Conservation (phyloP, 2,888 invertebrate genomes). For the Apodemia mormo region DNA sequence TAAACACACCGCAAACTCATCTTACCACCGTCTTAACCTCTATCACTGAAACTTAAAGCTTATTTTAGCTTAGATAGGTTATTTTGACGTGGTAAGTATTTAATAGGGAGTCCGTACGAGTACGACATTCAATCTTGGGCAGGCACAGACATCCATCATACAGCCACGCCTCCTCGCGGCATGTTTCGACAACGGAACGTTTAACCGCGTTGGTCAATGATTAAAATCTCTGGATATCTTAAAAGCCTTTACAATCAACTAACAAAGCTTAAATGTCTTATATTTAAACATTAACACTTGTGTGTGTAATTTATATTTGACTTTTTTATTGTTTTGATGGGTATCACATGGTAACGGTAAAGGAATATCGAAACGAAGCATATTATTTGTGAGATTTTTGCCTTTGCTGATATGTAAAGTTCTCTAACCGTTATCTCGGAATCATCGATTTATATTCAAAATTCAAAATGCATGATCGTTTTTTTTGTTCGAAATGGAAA, state of each 20-base stretch:
- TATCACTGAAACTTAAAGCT: conserved; percentile 25
- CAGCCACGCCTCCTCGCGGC: conserved; percentile 62
- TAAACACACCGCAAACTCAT: conserved; percentile 33
- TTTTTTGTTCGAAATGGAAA: too few species aligned
- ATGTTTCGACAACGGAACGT: conserved; percentile 47
- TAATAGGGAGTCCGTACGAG: conserved; percentile 41
- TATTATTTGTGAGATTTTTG: not conserved
- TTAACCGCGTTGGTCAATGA: conserved; percentile 51
- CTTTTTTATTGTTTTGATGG: conserved; percentile 11
- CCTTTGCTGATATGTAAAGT: not conserved
- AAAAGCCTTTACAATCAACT: conserved; percentile 37
- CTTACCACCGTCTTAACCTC: not conserved
- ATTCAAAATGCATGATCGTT: too few species aligned
- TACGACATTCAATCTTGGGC: conserved; percentile 55
- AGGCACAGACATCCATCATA: conserved; percentile 66
- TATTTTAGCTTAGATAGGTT: conserved; percentile 23
- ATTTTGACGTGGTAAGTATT: conserved; percentile 33
- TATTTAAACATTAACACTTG: conserved; percentile 18
- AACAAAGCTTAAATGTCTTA: conserved; percentile 18
- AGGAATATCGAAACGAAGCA: not conserved
- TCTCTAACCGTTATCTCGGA: not conserved
- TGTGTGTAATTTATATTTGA: conserved; percentile 12
- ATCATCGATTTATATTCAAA: not conserved
- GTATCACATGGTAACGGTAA: not conserved
- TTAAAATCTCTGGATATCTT: conserved; percentile 56